phyloP scores from a whole-genome alignment of 1,140 invertebrate species.

The Drosophila mayri region DNA sequence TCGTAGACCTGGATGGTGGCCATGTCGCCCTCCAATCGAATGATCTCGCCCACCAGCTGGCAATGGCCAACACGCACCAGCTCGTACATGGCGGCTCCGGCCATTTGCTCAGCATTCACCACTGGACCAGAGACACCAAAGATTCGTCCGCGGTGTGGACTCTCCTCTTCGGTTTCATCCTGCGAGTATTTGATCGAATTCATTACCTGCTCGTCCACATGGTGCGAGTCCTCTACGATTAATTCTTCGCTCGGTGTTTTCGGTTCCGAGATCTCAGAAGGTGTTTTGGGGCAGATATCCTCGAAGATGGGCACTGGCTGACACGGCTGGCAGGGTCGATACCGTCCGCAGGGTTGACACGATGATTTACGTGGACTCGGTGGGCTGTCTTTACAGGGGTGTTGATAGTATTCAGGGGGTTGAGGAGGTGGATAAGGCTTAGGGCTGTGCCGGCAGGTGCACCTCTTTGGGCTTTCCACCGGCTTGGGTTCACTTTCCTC shows the following conservation, averaged over 20 bases:
- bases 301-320: not conserved
- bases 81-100: slow-evolving; percentile 99
- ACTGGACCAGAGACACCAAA: slow-evolving; percentile 87
- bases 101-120: slow-evolving; percentile 99
- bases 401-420: too few species aligned
- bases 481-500: too few species aligned
- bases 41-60: slow-evolving; percentile 99
- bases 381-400: too few species aligned
- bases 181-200: not conserved
- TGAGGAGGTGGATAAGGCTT: too few species aligned
- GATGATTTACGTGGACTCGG: too few species aligned
- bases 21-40: slow-evolving; percentile 99
- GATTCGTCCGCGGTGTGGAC: not conserved
- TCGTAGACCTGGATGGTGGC: slow-evolving; percentile 99
- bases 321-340: not conserved
- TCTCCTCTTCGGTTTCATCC: not conserved
- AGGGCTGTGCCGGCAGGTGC: too few species aligned
- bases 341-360: too few species aligned
- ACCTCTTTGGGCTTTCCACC: too few species aligned
- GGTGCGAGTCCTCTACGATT: not conserved
- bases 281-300: not conserved
- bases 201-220: not conserved
- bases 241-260: not conserved
- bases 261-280: not conserved
- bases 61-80: slow-evolving; percentile 99